Evolutionary conservation across 1,140 invertebrate genomes (phyloP).

Genomic region (Heliconius hewitsoni): DNA sequence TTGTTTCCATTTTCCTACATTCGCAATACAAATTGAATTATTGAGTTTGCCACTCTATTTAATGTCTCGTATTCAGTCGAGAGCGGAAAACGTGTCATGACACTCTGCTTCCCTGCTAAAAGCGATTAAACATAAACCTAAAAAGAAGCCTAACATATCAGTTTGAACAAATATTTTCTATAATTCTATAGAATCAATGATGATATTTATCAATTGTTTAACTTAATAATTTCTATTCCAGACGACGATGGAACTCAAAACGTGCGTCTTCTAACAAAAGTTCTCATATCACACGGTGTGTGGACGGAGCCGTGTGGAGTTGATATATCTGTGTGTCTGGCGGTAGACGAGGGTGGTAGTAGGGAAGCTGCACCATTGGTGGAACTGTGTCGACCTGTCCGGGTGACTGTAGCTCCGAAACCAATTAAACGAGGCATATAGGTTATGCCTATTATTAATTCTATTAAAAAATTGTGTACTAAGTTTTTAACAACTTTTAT

Average conservation of each 20-base stretch:
- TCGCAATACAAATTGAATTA: too few relatives aligned
- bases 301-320: constrained; percentile 95
- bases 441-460: background rate
- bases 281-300: constrained; percentile 93
- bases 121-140: too few relatives aligned
- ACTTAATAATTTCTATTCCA: constrained; percentile 36
- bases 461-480: background rate
- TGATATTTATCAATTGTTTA: background rate
- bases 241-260: constrained; percentile 82
- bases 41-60: too few relatives aligned
- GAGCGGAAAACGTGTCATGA: too few relatives aligned
- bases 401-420: constrained; percentile 92
- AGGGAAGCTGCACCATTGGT: constrained; percentile 85
- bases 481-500: too few relatives aligned
- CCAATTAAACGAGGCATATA: constrained; percentile 92
- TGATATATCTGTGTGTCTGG: constrained; percentile 91
- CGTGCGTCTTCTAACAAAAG: constrained; percentile 91
- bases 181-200: too few relatives aligned
- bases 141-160: too few relatives aligned
- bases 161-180: too few relatives aligned
- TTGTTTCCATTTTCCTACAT: too few relatives aligned
- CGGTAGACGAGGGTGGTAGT: constrained; percentile 84
- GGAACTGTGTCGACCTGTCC: constrained; percentile 93
- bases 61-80: too few relatives aligned
- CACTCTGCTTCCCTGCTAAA: too few relatives aligned